Evolutionary conservation across 2,113 vertebrate species (phyloP), one percentile per base, ranked within the genome.

Genomic region (Phaethon lepturus): DNA sequence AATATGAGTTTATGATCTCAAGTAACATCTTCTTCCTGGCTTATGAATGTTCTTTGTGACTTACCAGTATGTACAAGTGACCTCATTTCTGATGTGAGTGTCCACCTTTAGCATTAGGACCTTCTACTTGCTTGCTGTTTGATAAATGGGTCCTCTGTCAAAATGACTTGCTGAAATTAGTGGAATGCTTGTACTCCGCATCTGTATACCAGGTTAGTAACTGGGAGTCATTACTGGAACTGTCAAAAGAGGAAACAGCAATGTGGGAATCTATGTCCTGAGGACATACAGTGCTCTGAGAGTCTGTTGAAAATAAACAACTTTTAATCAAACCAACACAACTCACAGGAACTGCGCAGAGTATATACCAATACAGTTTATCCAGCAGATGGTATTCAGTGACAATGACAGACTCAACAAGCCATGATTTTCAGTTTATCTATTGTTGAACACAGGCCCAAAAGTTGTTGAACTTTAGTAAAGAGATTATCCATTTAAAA

Each of bases 11-110:
- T 73, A 59, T 85, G 33, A 88, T 49, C 90, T 79, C 53, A 58
- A 50, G 33, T 60, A 69, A 35, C 2, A 0, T 38, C 23, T 45
- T 90, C 50, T 81, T n/a, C 28, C 23, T 0, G 0, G 55, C 4
- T 80, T 64, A 35, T 33, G 29, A 52, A 73, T 25, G 10, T 69
- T 87, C 33, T 81, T 87, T 84, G 31, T 84, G 50, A 33, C 59
- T 73, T 80, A 45, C 0, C n/a, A 15, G 35, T 25, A 19, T 16
- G 33, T 47, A n/a, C 33, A 69, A 31, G 50, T 87, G 55, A 64
- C 55, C 10, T 69, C 2, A 66, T 35, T 71, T 77, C 64, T 58
- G 68, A 35, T 75, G 52, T 56, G 44, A 71, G 3, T 31, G 9
- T 18, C 25, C 67, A 76, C 38, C 25, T 78, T 67, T 45, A 75